These are phyloP conservation scores for Thalassophryne amazonica DNA, from an alignment of 2,797 vertebrate genomes.

Conservation along the genomic window DNA sequence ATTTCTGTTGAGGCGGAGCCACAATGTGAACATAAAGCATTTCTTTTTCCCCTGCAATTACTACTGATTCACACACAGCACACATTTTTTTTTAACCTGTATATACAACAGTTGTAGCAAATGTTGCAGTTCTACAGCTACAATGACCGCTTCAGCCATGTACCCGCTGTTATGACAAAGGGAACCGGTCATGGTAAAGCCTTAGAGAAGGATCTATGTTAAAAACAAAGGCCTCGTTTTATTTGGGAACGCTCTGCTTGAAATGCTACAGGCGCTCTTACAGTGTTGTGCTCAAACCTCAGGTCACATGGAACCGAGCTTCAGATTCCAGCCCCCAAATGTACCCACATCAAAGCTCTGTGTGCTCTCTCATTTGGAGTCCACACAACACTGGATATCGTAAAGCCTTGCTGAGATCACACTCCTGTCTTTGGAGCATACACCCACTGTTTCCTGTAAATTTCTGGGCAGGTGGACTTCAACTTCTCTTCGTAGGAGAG, in stretches of 20 bases:
- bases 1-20: no score
- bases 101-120: constrained; percentile 21
- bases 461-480: no score
- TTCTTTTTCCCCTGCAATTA: no score
- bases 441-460: no score
- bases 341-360: no score
- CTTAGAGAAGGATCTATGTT: constrained; percentile 28
- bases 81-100: not conserved
- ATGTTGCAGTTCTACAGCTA: constrained; percentile 22
- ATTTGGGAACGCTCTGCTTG: constrained; percentile 2
- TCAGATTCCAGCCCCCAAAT: no score
- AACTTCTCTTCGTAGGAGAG: no score
- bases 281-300: constrained; percentile 9
- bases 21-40: constrained; percentile 15
- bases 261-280: constrained; percentile 14
- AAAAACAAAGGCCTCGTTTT: constrained; percentile 38
- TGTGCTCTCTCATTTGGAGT: no score
- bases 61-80: no score
- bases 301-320: not conserved
- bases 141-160: constrained; percentile 22
- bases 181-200: constrained; percentile 31
- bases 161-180: constrained; percentile 33
- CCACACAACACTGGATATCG: no score
- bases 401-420: no score
- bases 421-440: no score